A percentile compares a stretch with the other conserved stretches of the same genome.
Evolutionary conservation across 92 coral and sea anemone genomes (phyloP).

Genomic region (Metridium senile): DNA sequence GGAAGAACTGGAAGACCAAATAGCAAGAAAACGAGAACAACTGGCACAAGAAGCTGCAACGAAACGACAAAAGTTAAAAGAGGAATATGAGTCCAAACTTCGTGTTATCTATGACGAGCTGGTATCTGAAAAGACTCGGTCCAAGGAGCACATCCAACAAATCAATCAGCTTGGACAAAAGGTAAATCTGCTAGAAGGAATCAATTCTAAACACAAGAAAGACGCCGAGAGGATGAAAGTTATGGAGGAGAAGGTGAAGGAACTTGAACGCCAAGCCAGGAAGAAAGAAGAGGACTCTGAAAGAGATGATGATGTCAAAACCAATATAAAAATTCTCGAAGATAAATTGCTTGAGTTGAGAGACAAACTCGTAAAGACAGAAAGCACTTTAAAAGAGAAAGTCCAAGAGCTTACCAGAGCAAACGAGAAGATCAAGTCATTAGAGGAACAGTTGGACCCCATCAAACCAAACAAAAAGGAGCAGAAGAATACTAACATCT

Average conservation of each 20-base stretch:
- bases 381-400: slow-evolving; percentile 21
- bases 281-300: slow-evolving; percentile 37
- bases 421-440: slow-evolving; percentile 33
- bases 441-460: slow-evolving; percentile 40
- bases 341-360: slow-evolving; percentile 35
- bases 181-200: slow-evolving; percentile 58
- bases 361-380: slow-evolving; percentile 13
- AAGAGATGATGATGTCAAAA: slow-evolving; percentile 42
- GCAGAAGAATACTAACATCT: slow-evolving; percentile 14
- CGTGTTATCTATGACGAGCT: slow-evolving; percentile 81
- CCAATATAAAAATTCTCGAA: slow-evolving; percentile 46
- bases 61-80: slow-evolving; percentile 78
- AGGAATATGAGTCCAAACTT: slow-evolving; percentile 82
- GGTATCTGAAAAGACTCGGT: slow-evolving; percentile 70
- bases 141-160: slow-evolving; percentile 58
- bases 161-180: slow-evolving; percentile 67
- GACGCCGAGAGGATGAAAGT: slow-evolving; percentile 61
- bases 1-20: slow-evolving; percentile 89
- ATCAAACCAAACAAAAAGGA: slow-evolving; percentile 35
- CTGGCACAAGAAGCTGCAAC: slow-evolving; percentile 82
- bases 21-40: slow-evolving; percentile 81
- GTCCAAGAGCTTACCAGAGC: slow-evolving; percentile 30
- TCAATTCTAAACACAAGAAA: slow-evolving; percentile 47
- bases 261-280: slow-evolving; percentile 47
- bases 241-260: slow-evolving; percentile 55